Conservation (phyloP, 2,797 vertebrate species). For the Girardinus metallicus region DNA sequence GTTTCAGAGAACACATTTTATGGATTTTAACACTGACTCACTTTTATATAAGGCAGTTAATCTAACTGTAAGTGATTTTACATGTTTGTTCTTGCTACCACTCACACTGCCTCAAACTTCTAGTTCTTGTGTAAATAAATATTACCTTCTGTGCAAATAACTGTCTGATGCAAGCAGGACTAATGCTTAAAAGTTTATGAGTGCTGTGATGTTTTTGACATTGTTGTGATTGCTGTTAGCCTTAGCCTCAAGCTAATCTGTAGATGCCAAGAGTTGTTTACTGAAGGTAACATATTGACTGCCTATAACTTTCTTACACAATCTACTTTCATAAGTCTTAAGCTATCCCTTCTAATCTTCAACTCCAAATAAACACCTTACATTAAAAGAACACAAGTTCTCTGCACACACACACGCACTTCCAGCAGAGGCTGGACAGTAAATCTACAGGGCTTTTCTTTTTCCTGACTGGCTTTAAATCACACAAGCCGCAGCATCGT, state of each 20-base stretch:
- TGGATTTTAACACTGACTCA: neutral
- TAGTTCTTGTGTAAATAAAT: neutral
- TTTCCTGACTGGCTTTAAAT: slow-evolving; percentile 50
- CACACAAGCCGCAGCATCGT: slow-evolving; percentile 56
- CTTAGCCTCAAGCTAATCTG: neutral
- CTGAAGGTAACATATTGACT: neutral
- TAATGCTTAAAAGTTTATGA: neutral
- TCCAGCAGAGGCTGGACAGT: slow-evolving; percentile 45
- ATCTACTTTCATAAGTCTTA: neutral
- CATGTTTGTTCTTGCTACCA: neutral
- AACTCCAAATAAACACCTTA: slow-evolving; percentile 56
- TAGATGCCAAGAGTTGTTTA: neutral
- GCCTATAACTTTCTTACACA: neutral
- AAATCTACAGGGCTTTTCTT: slow-evolving; percentile 65
- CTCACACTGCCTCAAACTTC: neutral
- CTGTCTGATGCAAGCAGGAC: neutral
- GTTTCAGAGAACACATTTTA: neutral
- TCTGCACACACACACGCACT: slow-evolving; percentile 10
- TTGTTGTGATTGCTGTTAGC: neutral
- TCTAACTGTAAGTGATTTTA: neutral
- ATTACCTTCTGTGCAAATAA: neutral
- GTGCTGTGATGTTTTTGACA: neutral
- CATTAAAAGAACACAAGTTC: neutral
- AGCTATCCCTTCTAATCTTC: slow-evolving; percentile 27
- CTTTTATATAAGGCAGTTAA: neutral